phyloP scores from a whole-genome alignment of 2,888 invertebrate species.

The Cyclophora punctaria region DNA sequence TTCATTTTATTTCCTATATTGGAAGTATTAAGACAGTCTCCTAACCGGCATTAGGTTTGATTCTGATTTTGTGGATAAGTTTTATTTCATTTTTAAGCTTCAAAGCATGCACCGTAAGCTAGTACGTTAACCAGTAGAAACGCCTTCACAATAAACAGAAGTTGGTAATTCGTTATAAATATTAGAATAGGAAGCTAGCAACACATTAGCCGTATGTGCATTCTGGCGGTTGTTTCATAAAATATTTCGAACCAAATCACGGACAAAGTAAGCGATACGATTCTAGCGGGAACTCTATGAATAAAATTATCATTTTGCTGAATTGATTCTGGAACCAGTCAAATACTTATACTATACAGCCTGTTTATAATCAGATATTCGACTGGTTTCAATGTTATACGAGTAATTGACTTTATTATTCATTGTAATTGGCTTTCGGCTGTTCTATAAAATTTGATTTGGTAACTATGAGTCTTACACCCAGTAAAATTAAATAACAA shows the following conservation, averaged over 20 bases:
- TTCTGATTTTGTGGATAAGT: too few relatives aligned
- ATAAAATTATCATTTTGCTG: constrained; percentile 73
- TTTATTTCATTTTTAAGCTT: too few relatives aligned
- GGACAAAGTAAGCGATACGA: constrained; percentile 70
- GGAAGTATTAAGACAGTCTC: too few relatives aligned
- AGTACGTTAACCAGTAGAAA: too few relatives aligned
- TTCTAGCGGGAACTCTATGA: constrained; percentile 71
- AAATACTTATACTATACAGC: constrained; percentile 55
- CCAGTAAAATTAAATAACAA: too few relatives aligned
- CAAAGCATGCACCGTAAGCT: too few relatives aligned
- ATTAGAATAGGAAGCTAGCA: constrained; percentile 22
- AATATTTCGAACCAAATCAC: constrained; percentile 68
- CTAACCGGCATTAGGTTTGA: too few relatives aligned
- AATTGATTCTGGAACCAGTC: constrained; percentile 69
- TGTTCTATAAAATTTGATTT: constrained; percentile 18
- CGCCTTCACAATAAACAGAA: too few relatives aligned
- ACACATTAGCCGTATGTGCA: constrained; percentile 33
- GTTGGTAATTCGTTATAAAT: constrained; percentile 1
- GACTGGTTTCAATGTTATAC: not conserved
- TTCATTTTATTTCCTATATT: too few relatives aligned
- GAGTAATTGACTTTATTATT: constrained; percentile 1
- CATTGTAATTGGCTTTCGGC: constrained; percentile 25
- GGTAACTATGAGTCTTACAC: not conserved
- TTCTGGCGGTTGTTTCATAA: constrained; percentile 47
- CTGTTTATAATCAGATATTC: constrained; percentile 46